Evolutionary conservation across 2,113 vertebrate genomes (phyloP).

Genomic region (Elanus axillaris): DNA sequence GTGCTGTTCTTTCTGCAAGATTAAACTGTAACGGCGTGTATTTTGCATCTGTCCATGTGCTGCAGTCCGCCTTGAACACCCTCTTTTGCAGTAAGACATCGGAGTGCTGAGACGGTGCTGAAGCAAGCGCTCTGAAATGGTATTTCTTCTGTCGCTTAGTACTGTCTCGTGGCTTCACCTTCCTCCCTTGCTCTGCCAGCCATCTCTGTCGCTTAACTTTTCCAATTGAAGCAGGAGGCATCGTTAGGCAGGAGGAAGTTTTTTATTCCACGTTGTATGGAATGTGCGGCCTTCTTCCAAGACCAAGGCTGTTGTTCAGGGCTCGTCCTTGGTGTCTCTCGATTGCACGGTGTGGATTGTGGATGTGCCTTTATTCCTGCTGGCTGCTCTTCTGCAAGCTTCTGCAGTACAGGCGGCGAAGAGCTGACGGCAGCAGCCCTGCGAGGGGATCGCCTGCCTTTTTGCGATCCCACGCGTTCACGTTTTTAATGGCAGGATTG

Average conservation of each 20-base stretch:
- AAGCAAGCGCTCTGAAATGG: fast-evolving
- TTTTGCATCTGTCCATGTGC: fast-evolving
- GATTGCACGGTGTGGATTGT: fast-evolving
- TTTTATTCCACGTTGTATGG: fast-evolving
- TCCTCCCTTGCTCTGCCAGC: too few species aligned
- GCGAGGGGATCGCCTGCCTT: neutral
- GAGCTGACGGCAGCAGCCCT: neutral
- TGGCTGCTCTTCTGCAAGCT: neutral
- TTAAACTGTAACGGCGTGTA: fast-evolving
- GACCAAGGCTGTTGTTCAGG: neutral
- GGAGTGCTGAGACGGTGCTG: fast-evolving
- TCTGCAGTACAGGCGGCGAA: neutral
- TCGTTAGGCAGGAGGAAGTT: too few species aligned
- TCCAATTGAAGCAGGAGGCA: neutral
- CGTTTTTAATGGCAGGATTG: neutral
- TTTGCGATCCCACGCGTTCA: too few species aligned
- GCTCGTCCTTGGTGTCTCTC: neutral
- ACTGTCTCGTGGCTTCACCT: neutral
- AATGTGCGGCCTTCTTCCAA: neutral
- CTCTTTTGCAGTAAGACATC: fast-evolving
- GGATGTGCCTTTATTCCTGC: neutral
- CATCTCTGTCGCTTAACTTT: too few species aligned
- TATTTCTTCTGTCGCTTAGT: fast-evolving
- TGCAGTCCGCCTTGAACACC: too few species aligned
- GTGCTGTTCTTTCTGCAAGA: fast-evolving